A percentile compares a stretch with the other conserved stretches of the same genome.
These are phyloP conservation scores for Cygnus atratus DNA, from an alignment of 2,113 vertebrate genomes.

Conservation along the genomic window DNA sequence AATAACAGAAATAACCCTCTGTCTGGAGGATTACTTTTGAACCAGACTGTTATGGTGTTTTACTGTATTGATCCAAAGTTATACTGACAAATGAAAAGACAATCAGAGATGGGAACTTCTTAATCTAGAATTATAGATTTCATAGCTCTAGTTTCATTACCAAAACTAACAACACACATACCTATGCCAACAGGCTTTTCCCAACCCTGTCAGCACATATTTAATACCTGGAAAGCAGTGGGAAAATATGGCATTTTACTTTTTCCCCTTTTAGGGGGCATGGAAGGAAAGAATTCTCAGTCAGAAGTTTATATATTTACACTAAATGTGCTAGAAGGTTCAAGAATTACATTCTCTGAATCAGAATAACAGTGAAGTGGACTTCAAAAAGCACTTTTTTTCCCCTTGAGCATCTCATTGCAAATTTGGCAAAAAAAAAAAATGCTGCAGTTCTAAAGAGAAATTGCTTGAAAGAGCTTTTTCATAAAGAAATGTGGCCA, in stretches of 20 bases:
- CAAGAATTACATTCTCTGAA: neutral
- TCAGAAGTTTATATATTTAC: neutral
- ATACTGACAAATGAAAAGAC: neutral
- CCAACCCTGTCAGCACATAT: neutral
- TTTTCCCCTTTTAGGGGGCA: neutral
- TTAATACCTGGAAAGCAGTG: neutral
- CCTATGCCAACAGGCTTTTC: neutral
- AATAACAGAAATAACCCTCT: neutral
- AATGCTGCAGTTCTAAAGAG: neutral
- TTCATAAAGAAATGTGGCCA: neutral
- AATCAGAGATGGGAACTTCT: neutral
- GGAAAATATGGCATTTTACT: neutral
- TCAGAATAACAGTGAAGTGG: neutral
- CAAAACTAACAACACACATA: neutral
- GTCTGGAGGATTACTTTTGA: neutral
- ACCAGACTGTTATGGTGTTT: neutral
- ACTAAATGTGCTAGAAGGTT: neutral
- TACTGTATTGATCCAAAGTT: neutral
- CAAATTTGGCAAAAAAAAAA: neutral
- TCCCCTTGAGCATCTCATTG: neutral
- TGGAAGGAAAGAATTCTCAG: neutral
- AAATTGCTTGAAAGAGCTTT: neutral
- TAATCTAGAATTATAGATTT: neutral
- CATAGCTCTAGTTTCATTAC: neutral
- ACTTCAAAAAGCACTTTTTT: neutral